phyloP scores from a whole-genome alignment of 2,797 vertebrate species.

The Knipowitschia caucasica region DNA sequence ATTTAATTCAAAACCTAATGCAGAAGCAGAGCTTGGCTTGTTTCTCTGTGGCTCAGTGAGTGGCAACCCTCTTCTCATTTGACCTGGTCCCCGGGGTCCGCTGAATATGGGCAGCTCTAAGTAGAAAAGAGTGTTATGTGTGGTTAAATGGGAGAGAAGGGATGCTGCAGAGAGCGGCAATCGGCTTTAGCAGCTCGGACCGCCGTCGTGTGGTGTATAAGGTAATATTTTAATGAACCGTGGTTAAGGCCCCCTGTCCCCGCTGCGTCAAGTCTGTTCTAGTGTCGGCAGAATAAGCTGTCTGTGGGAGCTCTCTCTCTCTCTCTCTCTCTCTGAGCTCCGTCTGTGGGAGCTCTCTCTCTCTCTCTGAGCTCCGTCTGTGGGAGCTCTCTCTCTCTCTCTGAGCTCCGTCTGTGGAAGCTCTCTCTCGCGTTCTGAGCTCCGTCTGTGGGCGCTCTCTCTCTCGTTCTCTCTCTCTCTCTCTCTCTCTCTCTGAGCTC shows the following conservation, averaged over 20 bases:
- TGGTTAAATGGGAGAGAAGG: conserved; percentile 55
- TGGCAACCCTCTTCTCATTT: conserved; percentile 12
- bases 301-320: too few species aligned
- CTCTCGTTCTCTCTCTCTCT: too few species aligned
- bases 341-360: too few species aligned
- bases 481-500: too few species aligned
- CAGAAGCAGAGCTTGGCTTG: conserved; percentile 17
- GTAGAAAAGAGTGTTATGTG: conserved; percentile 62
- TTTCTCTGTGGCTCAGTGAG: conserved; percentile 28
- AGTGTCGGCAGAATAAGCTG: too few species aligned
- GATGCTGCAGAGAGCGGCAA: conserved; percentile 30
- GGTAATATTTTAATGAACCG: conserved; percentile 55
- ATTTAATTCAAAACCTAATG: conserved; percentile 52
- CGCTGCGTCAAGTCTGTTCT: conserved; percentile 21
- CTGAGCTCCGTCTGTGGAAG: too few species aligned
- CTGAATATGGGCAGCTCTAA: conserved; percentile 49
- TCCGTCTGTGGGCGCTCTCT: too few species aligned
- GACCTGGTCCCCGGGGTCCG: conserved; percentile 13
- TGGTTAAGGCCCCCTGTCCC: conserved; percentile 16
- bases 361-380: too few species aligned
- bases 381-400: too few species aligned
- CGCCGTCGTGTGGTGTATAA: conserved; percentile 12
- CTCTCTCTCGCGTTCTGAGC: too few species aligned
- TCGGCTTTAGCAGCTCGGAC: conserved; percentile 19
- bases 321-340: too few species aligned